Evolutionary conservation across 92 coral and sea anemone species (phyloP), one percentile per base, ranked within the genome.

Genomic region (Bergia puertoricense): DNA sequence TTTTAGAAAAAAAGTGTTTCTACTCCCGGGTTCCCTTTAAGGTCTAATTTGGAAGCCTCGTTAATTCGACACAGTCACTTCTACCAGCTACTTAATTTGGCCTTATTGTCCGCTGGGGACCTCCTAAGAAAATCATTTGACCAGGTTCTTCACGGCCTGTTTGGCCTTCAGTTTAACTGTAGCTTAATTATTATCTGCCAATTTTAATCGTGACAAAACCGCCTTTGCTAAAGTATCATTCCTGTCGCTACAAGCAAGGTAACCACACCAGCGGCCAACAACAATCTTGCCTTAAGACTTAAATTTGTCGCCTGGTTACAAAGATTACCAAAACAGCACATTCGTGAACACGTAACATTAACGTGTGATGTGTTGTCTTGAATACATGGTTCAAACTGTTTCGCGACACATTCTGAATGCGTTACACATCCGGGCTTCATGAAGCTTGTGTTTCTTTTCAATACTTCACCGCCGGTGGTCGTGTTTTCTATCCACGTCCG

Each of bases 401-500:
- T 16, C 0, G 77, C 45, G 30, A 8, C 68, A 30, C 87, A 84
- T 48, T 84, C 79, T 1, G 37, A 48, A 16, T 84, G 87, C 0
- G 87, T 30, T 18, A 84, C 57, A 72, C 87, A 84, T 44, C 87
- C 79, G 23, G 77, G 46, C 45, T 84, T 84, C 87, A 84, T 84
- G 10, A 46, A 84, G 1, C 38, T 84, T 72, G 1, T 48, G 18
- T 71, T 71, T 36, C 30, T 44, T 72, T 74, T 72, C 5, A 4
- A n/a, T 72, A 84, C 46, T 66, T 46, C 9, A 80, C 85, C 68
- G 20, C 18, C 14, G 0, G 72, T 38, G 36, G 66, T 83, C n/a
- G 86, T 69, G 59, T 83, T 83, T 83, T 45, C 77, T 14, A 6
- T 46, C 87, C 87, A 84, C 5, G 69, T 23, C 9, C 87, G 78